phyloP scores from a whole-genome alignment of 2,113 vertebrate species.

The Anarhynchus alexandrinus region DNA sequence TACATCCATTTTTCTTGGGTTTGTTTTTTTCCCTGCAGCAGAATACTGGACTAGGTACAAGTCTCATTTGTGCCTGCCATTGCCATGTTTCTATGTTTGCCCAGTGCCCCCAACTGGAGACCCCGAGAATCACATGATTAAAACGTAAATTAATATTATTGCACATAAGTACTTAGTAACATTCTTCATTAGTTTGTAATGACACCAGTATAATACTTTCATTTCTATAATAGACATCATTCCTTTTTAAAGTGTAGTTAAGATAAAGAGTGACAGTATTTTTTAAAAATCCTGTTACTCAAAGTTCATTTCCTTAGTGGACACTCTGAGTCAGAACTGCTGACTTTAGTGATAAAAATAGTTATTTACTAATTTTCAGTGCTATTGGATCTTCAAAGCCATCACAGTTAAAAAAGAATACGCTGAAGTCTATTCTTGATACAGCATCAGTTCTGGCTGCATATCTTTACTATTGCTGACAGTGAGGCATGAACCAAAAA shows the following conservation, averaged over 20 bases:
- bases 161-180: neutral
- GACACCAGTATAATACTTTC: neutral
- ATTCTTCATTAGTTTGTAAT: neutral
- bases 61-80: rapidly evolving
- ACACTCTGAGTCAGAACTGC: neutral
- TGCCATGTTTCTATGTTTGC: neutral
- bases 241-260: neutral
- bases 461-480: neutral
- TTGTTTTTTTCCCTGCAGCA: neutral
- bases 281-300: neutral
- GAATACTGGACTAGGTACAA: rapidly evolving
- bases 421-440: neutral
- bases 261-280: neutral
- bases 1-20: neutral
- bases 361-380: conserved; percentile 27
- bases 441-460: neutral
- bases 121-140: neutral
- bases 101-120: conserved; percentile 50
- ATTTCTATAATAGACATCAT: neutral
- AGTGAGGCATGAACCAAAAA: neutral
- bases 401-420: neutral
- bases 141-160: neutral
- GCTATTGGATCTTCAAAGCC: neutral
- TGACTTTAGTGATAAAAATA: conserved; percentile 28
- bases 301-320: neutral